Conservation (phyloP, 2,113 vertebrate species). For the Mus pahari region DNA sequence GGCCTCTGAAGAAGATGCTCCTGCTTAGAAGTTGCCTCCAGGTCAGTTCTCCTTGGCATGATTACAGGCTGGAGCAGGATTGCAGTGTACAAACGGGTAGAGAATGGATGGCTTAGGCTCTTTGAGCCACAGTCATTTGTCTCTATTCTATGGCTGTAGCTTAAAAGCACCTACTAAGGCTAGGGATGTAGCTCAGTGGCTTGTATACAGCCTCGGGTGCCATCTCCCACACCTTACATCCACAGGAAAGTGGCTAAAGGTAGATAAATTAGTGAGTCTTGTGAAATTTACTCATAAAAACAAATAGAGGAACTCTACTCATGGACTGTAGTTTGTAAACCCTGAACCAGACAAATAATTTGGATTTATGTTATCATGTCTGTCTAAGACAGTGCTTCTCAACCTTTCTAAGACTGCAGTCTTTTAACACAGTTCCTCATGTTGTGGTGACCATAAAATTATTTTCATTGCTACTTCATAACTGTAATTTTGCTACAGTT, state of each 20-base stretch:
- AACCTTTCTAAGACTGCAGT: not conserved
- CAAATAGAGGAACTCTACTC: not conserved
- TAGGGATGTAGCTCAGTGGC: not conserved
- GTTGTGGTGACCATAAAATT: not conserved
- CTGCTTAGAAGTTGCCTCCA: not conserved
- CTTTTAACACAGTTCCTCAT: not conserved
- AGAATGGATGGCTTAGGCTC: not conserved
- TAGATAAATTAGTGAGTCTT: not conserved
- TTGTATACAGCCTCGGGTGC: not conserved
- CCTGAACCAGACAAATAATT: not conserved
- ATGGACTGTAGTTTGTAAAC: not conserved
- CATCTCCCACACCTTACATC: not conserved
- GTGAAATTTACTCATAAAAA: not conserved
- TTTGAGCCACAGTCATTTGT: not conserved
- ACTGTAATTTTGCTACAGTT: not conserved
- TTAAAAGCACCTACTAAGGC: not conserved
- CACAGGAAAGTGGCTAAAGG: not conserved
- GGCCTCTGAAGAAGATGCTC: not conserved
- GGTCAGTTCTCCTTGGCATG: not conserved
- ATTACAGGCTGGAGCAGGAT: not conserved
- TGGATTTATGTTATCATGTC: not conserved
- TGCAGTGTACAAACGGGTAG: not conserved
- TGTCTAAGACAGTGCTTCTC: not conserved
- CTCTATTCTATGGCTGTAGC: not conserved
- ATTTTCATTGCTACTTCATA: not conserved